Conservation (phyloP, 2,797 vertebrate species). For the Hyperoplus immaculatus region DNA sequence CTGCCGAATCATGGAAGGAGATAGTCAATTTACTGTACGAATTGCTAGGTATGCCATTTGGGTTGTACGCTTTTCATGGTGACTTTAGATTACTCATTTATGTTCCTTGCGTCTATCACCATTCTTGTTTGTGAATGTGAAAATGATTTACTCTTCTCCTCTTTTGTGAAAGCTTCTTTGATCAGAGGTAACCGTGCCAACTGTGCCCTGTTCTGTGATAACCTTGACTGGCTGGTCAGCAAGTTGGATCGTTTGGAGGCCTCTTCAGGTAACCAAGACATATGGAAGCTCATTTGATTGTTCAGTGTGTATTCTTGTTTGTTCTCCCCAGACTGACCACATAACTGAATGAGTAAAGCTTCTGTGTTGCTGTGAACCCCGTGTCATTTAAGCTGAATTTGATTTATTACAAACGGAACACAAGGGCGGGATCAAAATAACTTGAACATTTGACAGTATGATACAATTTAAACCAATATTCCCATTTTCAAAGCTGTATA, state of each 20-base stretch:
- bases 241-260: constrained; percentile 95
- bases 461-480: constrained; percentile 2
- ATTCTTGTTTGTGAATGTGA: background rate
- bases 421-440: background rate
- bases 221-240: constrained; percentile 97
- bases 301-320: background rate
- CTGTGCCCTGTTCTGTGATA: constrained; percentile 95
- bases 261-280: constrained; percentile 88
- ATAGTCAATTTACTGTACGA: constrained; percentile 95
- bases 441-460: background rate
- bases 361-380: background rate
- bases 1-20: constrained; percentile 95
- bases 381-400: background rate
- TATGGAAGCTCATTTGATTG: background rate
- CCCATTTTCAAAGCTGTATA: background rate
- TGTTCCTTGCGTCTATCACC: background rate
- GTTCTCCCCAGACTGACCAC: background rate
- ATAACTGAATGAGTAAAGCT: background rate
- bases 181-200: constrained; percentile 95
- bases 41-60: constrained; percentile 87
- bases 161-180: constrained; percentile 86
- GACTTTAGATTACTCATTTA: background rate
- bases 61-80: background rate
- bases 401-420: background rate
- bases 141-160: background rate